Base-by-base conservation (phyloP, 92 coral and sea anemone species). In the Heteractis magnifica region DNA sequence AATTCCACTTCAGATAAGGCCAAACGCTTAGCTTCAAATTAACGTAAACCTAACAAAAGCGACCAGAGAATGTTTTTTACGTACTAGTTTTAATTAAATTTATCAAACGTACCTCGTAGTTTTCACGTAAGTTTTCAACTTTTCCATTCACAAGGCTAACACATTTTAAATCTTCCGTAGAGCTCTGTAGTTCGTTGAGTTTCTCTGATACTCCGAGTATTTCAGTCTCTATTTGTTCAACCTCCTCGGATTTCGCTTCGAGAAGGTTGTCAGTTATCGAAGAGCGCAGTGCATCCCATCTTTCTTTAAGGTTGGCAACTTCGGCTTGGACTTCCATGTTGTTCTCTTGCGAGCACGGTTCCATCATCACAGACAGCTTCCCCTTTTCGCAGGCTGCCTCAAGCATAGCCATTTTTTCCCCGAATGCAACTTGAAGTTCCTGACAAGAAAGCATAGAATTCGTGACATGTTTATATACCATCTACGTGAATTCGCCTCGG, bases 151-250 rank as follows among this genome's bases (percentile, higher is more conserved):
- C 95, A 58, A 91, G 83, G 76, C 87, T 93, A 75, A 87, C 70
- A 16, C 92, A 82, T 59, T 89, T 93, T 72, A 93, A 75, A 60
- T 93, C 98, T 50, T 93, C 98, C 3, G 98, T 91, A 9, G 98
- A 93, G 26, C 91, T 86, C n/a, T 92, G 91, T 50, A 93, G 79
- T 76, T 87, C 95, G 16, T 89, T 80, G 59, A 93, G 85, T 52
- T 90, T 89, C 41, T 82, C 90, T 20, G 94, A 85, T 26, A 93
- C 94, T 0, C 86, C 90, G 52, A 80, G 85, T 16, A 93, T 77
- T 59, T 93, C 94, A 8, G 64, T 84, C 55, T 93, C 91, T 19
- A 93, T 73, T 6, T 85, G 82, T 49, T 78, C 86, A 51, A 93
- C 89, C 3, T 88, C 92, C 55, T 82, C 89, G 10, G 72, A 83